Evolutionary conservation across 2,113 vertebrate genomes (phyloP), one percentile per base, ranked within the genome.

Genomic region (Corythaeola cristata): DNA sequence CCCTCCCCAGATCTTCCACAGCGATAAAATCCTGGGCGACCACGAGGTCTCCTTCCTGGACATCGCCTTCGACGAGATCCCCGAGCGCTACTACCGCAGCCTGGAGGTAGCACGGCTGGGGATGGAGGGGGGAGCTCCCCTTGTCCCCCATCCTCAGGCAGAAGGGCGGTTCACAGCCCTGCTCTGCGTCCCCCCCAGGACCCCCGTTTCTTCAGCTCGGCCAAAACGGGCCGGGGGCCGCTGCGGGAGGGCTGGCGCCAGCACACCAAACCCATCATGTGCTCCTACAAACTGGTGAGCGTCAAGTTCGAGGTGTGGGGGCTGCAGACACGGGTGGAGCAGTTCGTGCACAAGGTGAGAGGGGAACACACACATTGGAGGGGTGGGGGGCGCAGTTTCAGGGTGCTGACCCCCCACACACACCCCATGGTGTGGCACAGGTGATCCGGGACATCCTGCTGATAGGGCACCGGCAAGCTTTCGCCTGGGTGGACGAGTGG

Each of bases 241-340:
- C 94, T 98, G 66, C 90, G 66, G 90, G 98, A 98, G 89, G 98
- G 97, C 80, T 98, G 98, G 98, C 97, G 96, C 86, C 91, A 97
- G 64, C 96, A 96, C 76, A 93, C 88, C 75, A 62, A 92, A 27
- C 98, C 98, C 44, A 94, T 98, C 85, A 98, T 98, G 98, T 98
- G 98, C 94, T 98, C 98, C 75, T 98, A 98, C 94, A 98, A 98
- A 55, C 97, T 98, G 93, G 98, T 98, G 52, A 97, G 93, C 21
- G 98, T 98, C 92, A 97, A 98, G 92, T 98, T 98, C 52, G 98
- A 98, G 89, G 98, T 98, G 83, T 98, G 98, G 98, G 98, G 98
- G 45, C 97, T 98, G 84, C 98, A 98, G 97, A 98, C 97, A 0
- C 96, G 98, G 33, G 98, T 98, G 90, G 98, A 98, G 62, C 98